These are phyloP conservation scores for Trachemys scripta DNA, from an alignment of 2,113 vertebrate genomes.

Conservation along the genomic window DNA sequence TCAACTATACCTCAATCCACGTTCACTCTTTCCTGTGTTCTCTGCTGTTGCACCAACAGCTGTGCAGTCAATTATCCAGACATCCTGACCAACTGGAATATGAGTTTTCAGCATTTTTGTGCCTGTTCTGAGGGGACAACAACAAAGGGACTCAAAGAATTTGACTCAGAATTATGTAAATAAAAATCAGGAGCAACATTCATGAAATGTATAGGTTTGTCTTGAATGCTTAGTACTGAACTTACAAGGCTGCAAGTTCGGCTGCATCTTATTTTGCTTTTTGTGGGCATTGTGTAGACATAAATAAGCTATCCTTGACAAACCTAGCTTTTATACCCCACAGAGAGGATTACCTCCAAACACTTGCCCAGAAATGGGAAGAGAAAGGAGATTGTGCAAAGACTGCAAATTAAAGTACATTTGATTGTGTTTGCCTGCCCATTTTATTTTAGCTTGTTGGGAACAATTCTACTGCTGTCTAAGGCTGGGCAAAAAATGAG, in stretches of 20 bases:
- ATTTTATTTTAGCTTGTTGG: conserved; percentile 56
- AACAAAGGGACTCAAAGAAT: background rate
- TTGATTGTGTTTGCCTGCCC: conserved; percentile 23
- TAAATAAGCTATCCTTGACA: background rate
- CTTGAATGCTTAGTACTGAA: background rate
- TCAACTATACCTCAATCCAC: background rate
- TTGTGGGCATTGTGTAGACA: background rate
- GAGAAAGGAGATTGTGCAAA: background rate
- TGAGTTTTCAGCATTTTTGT: background rate
- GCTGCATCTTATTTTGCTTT: background rate
- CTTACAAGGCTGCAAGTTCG: background rate
- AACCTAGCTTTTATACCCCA: background rate
- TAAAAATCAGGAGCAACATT: background rate
- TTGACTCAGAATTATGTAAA: background rate
- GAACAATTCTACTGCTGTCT: conserved; percentile 62
- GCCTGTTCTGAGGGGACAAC: background rate
- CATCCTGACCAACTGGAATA: background rate
- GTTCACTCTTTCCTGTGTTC: background rate
- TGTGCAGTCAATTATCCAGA: background rate
- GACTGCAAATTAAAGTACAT: conserved; percentile 44
- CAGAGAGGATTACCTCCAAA: background rate
- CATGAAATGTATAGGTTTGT: background rate
- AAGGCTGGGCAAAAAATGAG: conserved; percentile 45
- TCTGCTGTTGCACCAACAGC: background rate
- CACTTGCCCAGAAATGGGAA: background rate